Evolutionary conservation across 1,140 invertebrate species (phyloP).

Genomic region (Leptonema lineaticorne): DNA sequence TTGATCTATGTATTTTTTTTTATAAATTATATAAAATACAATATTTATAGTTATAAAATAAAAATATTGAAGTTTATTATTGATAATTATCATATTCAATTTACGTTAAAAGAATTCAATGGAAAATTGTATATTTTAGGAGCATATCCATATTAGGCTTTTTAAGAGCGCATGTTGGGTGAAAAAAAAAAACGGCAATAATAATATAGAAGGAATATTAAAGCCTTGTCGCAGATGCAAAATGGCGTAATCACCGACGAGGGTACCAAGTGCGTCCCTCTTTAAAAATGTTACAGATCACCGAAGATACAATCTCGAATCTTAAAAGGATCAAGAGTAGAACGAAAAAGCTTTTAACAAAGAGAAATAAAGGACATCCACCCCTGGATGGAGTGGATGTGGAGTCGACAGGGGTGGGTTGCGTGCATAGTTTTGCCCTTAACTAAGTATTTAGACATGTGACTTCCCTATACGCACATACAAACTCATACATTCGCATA

Average conservation of each 20-base stretch:
- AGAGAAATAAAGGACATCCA: constrained; percentile 38
- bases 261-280: constrained; percentile 16
- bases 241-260: constrained; percentile 5
- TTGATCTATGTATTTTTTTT: too few relatives aligned
- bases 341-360: constrained; percentile 40
- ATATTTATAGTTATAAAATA: too few relatives aligned
- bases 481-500: not conserved
- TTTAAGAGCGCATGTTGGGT: too few relatives aligned
- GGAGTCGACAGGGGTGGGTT: constrained; percentile 20
- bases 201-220: too few relatives aligned
- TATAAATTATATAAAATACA: too few relatives aligned
- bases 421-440: constrained; percentile 40
- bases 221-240: not conserved
- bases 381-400: constrained; percentile 3
- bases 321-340: constrained; percentile 39
- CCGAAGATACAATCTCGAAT: constrained; percentile 34
- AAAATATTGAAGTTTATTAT: too few relatives aligned
- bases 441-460: constrained; percentile 38
- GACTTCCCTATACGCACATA: constrained; percentile 29
- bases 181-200: too few relatives aligned
- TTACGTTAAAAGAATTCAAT: too few relatives aligned
- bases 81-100: too few relatives aligned
- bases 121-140: too few relatives aligned
- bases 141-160: too few relatives aligned
- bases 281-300: constrained; percentile 37